Evolutionary conservation across 2,113 vertebrate genomes (phyloP), one percentile per base, ranked within the genome.

Genomic region (Epinephelus fuscoguttatus): DNA sequence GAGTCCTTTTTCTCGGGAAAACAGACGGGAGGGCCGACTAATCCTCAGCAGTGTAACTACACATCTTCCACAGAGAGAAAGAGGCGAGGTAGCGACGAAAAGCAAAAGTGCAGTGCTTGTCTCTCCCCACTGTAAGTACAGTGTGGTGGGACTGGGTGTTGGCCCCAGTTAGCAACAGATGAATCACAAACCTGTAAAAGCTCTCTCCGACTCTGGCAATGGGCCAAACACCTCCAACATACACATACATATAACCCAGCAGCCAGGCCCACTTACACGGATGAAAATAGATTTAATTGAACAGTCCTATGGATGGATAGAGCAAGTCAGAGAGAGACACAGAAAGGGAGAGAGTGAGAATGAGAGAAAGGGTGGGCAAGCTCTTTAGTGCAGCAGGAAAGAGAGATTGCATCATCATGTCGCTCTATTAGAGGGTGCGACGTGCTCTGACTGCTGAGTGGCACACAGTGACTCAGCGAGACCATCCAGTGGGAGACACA

Each of bases 391-490:
- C 75, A 81, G 90, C 66, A 86, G 80, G 78, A 89, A 76, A 62
- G 69, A 64, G 78, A 88, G 87, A 92, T 92, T 92, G 87, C 93
- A 92, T 94, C 92, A 93, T 92, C 90, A 86, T 87, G 89, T 84
- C 14, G 70, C 87, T 93, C 88, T 82, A 92, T 92, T 92, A 93
- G 92, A 91, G 82, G 80, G 50, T 84, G 62, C 84, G 75, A 92
- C 90, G 87, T 94, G 94, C 89, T 82, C 67, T 13, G 93, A 91
- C 88, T 95, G 93, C 92, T 73, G 89, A 94, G 85, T 68, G 85
- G 90, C 88, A 84, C 80, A 84, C 84, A 81, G 83, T 95, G 94
- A 95, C 89, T 95, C 94, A 94, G 94, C 91, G 40, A 85, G 85
- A 91, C 85, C 77, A 62, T 86, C 78, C 72, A 69, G 75, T 61